phyloP scores from a whole-genome alignment of 2,797 vertebrate species.

The Smutsia temminckii region DNA sequence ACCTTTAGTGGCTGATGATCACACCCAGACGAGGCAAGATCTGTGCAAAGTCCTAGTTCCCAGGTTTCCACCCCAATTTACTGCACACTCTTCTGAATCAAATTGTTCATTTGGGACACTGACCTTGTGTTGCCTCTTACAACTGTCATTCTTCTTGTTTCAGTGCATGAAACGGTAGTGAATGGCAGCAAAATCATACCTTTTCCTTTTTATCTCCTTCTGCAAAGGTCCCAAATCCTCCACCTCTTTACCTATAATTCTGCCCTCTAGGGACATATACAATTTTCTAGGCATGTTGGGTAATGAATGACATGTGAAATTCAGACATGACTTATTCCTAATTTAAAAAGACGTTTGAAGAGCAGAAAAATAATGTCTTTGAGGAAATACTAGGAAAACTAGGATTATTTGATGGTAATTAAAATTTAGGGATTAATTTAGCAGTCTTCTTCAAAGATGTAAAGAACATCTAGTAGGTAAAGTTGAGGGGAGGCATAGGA shows the following conservation, averaged over 20 bases:
- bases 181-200: background rate
- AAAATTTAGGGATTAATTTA: background rate
- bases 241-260: background rate
- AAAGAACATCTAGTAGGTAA: background rate
- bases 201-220: background rate
- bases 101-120: background rate
- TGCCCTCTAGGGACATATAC: background rate
- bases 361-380: background rate
- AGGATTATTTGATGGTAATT: conserved; percentile 37
- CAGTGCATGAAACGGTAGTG: background rate
- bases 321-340: conserved; percentile 11
- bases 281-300: background rate
- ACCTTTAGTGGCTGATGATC: background rate
- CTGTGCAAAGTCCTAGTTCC: background rate
- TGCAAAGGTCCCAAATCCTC: background rate
- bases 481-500: background rate
- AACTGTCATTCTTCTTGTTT: background rate
- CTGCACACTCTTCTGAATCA: background rate
- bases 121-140: background rate
- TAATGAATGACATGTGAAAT: background rate
- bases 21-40: background rate
- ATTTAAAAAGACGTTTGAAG: background rate
- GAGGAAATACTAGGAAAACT: conserved; percentile 18
- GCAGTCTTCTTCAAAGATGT: background rate
- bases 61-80: background rate